Evolutionary conservation across 2,113 vertebrate genomes (phyloP).

Genomic region (Zosterops pallidus): DNA sequence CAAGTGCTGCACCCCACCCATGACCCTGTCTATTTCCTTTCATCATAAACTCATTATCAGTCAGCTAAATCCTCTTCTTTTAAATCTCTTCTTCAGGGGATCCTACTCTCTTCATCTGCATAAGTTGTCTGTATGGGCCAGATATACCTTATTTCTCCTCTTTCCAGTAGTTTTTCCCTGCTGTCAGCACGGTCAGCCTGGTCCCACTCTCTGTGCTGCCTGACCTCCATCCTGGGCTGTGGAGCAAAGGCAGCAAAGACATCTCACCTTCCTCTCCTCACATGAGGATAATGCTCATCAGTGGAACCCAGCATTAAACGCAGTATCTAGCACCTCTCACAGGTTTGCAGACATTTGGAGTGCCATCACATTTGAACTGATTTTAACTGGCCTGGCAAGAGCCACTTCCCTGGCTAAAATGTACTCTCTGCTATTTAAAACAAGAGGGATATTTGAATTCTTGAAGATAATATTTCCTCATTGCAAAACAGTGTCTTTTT

Average conservation of each 20-base stretch:
- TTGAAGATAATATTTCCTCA: neutral
- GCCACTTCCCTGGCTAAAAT: neutral
- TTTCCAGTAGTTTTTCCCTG: neutral
- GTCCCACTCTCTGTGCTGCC: neutral
- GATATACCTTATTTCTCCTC: neutral
- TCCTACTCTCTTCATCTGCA: neutral
- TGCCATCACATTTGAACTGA: neutral
- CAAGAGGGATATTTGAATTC: neutral
- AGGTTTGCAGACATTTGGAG: neutral
- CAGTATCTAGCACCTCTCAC: neutral
- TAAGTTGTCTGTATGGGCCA: neutral
- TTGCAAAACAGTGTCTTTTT: neutral
- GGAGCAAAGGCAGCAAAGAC: neutral
- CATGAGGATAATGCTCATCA: neutral
- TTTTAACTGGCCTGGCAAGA: neutral
- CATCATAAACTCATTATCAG: neutral
- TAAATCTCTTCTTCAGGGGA: neutral
- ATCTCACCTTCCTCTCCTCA: neutral
- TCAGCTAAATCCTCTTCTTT: neutral
- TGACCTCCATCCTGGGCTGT: neutral
- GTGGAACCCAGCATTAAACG: neutral
- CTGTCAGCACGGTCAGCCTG: neutral
- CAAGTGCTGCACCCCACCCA: accelerated
- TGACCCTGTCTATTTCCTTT: neutral
- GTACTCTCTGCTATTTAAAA: neutral